These are phyloP conservation scores for Prionace glauca DNA, from an alignment of 2,797 vertebrate species.

Conservation along the genomic window DNA sequence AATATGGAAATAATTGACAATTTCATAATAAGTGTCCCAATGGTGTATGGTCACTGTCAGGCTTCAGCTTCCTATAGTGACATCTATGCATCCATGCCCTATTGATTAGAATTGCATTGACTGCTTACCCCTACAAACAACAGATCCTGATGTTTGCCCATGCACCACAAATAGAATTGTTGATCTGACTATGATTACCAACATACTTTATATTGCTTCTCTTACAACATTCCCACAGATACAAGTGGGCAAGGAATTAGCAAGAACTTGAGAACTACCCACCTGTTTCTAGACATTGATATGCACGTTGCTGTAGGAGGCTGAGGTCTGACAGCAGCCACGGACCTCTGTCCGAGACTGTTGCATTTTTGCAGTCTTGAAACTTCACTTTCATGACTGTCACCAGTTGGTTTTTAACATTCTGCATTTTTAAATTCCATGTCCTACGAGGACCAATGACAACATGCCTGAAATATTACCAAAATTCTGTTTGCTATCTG, in stretches of 20 bases:
- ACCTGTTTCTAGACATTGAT: neutral
- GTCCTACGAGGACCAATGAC: neutral
- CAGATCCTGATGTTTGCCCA: neutral
- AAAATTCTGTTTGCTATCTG: neutral
- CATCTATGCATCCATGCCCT: neutral
- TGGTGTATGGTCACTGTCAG: no score
- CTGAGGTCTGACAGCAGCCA: neutral
- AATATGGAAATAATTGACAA: neutral
- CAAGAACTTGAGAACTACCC: neutral
- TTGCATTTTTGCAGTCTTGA: neutral
- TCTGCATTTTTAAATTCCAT: neutral
- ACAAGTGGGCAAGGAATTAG: neutral
- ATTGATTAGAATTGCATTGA: neutral
- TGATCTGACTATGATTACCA: neutral
- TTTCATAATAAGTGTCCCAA: neutral
- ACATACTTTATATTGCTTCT: neutral
- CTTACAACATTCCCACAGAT: neutral
- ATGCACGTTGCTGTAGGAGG: neutral
- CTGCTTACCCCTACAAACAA: neutral
- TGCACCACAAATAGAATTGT: neutral
- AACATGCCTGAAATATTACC: neutral
- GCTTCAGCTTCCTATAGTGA: no score
- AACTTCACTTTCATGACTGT: neutral
- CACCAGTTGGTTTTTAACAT: neutral
- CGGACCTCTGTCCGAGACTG: neutral